Conservation (phyloP, 2,888 invertebrate species). For the Auanema freiburgensis region DNA sequence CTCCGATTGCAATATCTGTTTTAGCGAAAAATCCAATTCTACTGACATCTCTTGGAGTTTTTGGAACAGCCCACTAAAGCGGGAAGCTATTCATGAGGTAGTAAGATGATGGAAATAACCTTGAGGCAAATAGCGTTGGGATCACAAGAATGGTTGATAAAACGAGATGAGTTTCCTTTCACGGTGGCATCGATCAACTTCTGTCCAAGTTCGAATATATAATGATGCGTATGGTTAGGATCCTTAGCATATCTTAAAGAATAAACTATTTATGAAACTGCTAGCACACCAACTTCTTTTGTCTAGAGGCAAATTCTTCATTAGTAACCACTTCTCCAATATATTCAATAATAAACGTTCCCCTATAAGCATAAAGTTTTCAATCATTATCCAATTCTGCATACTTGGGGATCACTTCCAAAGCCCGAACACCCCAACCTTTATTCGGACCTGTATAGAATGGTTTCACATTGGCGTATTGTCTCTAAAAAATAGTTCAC, state of each 20-base stretch:
- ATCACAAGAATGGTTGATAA: conserved; percentile 98
- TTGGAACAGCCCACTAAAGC: conserved; percentile 36
- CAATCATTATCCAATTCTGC: conserved; percentile 43
- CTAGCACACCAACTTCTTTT: conserved; percentile 19
- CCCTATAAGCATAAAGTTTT: conserved; percentile 70
- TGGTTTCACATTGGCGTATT: conserved; percentile 81
- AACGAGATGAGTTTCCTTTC: conserved; percentile 92
- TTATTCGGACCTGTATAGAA: conserved; percentile 81
- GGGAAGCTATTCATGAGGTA: no score
- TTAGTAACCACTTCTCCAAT: conserved; percentile 83
- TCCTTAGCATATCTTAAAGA: conserved; percentile 25
- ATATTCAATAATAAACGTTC: conserved; percentile 95
- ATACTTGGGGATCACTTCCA: conserved; percentile 76
- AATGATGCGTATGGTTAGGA: conserved; percentile 87
- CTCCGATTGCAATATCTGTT: conserved; percentile 79
- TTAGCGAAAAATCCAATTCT: conserved; percentile 91
- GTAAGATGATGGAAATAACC: conserved; percentile 63
- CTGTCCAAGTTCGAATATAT: conserved; percentile 91
- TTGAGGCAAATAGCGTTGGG: conserved; percentile 98
- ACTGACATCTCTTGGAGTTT: conserved; percentile 33
- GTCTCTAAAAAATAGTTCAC: conserved; percentile 69
- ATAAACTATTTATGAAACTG: neutral
- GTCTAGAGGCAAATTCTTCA: conserved; percentile 33
- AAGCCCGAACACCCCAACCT: conserved; percentile 87
- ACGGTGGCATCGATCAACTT: conserved; percentile 92